Evolutionary conservation across 2,888 invertebrate species (phyloP), one percentile per base, ranked within the genome.

Genomic region (Tigriopus californicus): DNA sequence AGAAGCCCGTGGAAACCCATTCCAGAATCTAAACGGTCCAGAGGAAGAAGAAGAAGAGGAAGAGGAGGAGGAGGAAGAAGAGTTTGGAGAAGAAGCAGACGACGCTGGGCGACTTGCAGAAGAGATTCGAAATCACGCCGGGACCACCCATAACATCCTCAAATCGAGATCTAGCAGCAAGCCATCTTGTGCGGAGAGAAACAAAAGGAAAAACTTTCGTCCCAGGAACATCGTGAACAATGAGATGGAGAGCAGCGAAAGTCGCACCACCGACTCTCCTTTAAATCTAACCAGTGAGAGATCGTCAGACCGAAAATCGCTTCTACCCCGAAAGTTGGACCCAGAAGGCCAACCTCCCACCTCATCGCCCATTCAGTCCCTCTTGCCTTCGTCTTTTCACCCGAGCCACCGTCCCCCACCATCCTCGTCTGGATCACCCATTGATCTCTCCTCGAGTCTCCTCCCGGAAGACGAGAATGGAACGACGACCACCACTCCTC

Each of bases 201-300:
- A 83, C 74, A 83, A 83, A 66, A 73, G 84, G 65, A 84, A 84
- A 71, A 83, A 84, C 70, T 82, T 84, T 71, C 80, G 82, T 66
- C 85, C 85, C 0, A 74, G 84, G 66, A 85, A 82, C 70, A 81
- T 83, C 60, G 66, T 67, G 8, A 66, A 66, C 44, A 62, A 64
- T n/a, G 61, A 63, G 54, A 61, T 62, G 13, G 49, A 49, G 55
- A 48, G 46, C 12, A 57, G 55, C n/a, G 62, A 62, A 12, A 49
- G 11, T 8, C 12, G 15, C 51, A 57, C 8, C 48, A n/a, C 42
- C 33, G 63, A 63, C 20, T 58, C 51, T 2, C 25, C 41, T 12
- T 33, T 47, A 41, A 59, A n/a, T 59, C 24, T 57, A 18, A 44
- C 42, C 33, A 40, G 41, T 25, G 33, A 41, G 11, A 47, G 18